Base-by-base conservation (phyloP, 2,888 invertebrate genomes). In the Mesorhabditis sp. region DNA sequence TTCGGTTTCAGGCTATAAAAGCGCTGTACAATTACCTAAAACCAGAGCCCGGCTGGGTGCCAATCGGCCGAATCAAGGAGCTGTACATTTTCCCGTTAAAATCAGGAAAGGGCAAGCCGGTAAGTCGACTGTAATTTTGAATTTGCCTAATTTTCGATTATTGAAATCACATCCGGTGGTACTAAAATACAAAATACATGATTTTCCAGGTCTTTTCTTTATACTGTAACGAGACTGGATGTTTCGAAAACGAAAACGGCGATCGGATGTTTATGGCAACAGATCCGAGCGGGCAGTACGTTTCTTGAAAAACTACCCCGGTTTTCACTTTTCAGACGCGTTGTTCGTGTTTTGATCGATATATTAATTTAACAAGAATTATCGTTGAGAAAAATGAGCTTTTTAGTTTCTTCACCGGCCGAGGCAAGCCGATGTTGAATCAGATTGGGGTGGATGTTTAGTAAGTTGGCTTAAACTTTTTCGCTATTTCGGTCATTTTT, bases 71-170 rank as follows among this genome's bases (percentile, higher is more conserved):
- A 50, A 50, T 50, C 58, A 50, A 50, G n/a, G 58, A 50, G n/a
- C 58, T 50, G 7, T 50, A 50, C 58, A 50, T 50, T 13, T 50
- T 50, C 58, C 58, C 58, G 7, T n/a, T 50, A 50, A 50, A 50
- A 50, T 50, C 58, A 10, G 58, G 58, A 50, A 50, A 50, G n/a
- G 58, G 58, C 7, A 50, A 50, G n/a, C 58, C 58, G 58, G 58
- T 50, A 50, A 50, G 7, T 50, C n/a, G 7, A 50, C n/a, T 50
- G 58, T 13, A 50, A 50, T 50, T 50, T 50, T 50, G 7, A 13
- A 10, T 13, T 50, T 50, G 58, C 7, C 7, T 13, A 50, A 10
- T 50, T 50, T 50, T 50, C 58, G 1, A 28, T 28, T 28, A 28
- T 50, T 2, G 58, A 13, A 50, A 50, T n/a, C 10, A 0, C 1